These are phyloP conservation scores for Condylura cristata DNA, from an alignment of 2,113 vertebrate genomes.

Conservation along the genomic window DNA sequence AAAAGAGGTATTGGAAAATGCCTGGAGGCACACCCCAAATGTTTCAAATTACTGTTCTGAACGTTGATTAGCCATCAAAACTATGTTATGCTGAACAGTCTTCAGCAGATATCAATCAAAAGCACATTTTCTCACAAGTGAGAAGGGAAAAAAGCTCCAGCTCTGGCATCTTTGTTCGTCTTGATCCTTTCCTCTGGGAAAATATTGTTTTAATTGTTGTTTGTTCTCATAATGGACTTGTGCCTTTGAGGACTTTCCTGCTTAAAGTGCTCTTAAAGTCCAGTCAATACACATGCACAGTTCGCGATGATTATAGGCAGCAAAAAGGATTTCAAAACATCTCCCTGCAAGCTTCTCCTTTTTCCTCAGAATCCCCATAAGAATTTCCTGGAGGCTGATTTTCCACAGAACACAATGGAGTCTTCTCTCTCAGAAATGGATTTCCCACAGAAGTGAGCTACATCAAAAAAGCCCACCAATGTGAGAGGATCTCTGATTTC, in stretches of 20 bases:
- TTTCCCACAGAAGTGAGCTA: constrained; percentile 43
- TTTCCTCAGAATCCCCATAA: constrained; percentile 52
- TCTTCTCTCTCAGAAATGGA: neutral
- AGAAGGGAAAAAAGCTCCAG: neutral
- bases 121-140: constrained; percentile 61
- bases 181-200: constrained; percentile 63
- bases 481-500: neutral
- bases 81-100: constrained; percentile 37
- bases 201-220: constrained; percentile 64
- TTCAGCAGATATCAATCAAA: constrained; percentile 66
- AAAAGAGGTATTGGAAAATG: constrained; percentile 53
- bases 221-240: constrained; percentile 67
- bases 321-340: constrained; percentile 66
- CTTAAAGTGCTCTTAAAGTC: constrained; percentile 50
- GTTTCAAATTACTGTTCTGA: constrained; percentile 56
- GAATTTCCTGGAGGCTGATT: constrained; percentile 56
- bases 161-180: constrained; percentile 54
- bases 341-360: constrained; percentile 38
- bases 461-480: neutral
- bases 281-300: constrained; percentile 56
- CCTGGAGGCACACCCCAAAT: constrained; percentile 60
- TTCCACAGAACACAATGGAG: constrained; percentile 30
- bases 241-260: constrained; percentile 66
- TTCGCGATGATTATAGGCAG: constrained; percentile 54
- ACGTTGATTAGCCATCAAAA: constrained; percentile 68